Evolutionary conservation across 1,140 invertebrate genomes (phyloP).

Genomic region (Zaprionus capensis): DNA sequence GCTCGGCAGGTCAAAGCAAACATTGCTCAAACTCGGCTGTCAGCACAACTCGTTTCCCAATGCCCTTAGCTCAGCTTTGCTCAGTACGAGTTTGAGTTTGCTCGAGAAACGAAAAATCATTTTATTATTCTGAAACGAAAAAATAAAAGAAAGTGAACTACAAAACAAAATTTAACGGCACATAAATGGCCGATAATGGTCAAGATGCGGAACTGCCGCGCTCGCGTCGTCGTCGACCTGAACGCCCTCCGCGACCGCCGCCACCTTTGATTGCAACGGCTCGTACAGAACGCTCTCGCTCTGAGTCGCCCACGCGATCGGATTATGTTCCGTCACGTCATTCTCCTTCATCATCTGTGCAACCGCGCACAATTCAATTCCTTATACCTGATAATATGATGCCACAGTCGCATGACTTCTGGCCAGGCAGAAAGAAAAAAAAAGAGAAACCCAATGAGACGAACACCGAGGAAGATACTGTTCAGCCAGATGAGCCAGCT

Average conservation of each 20-base stretch:
- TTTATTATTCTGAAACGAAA: neutral
- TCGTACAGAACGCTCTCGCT: neutral
- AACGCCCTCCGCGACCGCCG: neutral
- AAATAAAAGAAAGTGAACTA: slow-evolving; percentile 1
- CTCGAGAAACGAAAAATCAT: slow-evolving; percentile 5
- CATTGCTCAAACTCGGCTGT: slow-evolving; percentile 46
- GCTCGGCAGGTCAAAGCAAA: slow-evolving; percentile 52
- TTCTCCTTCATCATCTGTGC: neutral
- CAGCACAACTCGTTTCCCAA: slow-evolving; percentile 8
- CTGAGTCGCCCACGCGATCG: neutral
- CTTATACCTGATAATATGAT: neutral
- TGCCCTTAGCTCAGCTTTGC: neutral
- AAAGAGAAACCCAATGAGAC: neutral
- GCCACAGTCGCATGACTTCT: neutral
- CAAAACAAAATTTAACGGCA: slow-evolving; percentile 3
- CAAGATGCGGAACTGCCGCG: neutral
- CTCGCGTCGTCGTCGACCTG: neutral
- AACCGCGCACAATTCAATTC: neutral
- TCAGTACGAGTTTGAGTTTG: slow-evolving; percentile 20
- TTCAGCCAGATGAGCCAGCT: too few relatives aligned
- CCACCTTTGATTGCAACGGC: neutral
- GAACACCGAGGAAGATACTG: neutral
- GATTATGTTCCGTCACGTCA: too few relatives aligned
- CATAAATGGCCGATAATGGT: slow-evolving; percentile 20
- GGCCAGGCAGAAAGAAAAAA: neutral